Percentiles rank a stretch among this genome's conserved stretches.
phyloP scores from a whole-genome alignment of 2,113 vertebrate species.

The Elephantulus edwardii region DNA sequence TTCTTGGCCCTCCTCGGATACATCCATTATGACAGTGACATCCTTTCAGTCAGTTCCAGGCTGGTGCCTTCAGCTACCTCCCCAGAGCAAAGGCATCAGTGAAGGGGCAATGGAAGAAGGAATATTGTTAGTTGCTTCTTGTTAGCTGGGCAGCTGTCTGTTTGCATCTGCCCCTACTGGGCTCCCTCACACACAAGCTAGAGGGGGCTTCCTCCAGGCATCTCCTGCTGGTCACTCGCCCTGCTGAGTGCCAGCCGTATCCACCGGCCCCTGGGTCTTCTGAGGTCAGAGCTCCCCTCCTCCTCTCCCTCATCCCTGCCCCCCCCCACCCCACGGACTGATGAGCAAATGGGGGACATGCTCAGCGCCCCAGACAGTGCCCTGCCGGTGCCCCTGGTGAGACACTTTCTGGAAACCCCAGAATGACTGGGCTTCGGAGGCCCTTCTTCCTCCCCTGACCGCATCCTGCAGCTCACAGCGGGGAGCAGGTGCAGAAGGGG shows the following conservation, averaged over 20 bases:
- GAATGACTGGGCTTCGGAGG: neutral
- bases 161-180: neutral
- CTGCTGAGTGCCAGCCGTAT: accelerated
- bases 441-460: conserved; percentile 53
- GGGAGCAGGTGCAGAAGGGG: neutral
- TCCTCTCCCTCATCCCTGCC: neutral
- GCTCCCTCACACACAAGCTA: neutral
- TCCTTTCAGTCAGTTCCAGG: too few species aligned
- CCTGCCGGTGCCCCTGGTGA: neutral
- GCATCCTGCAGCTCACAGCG: conserved; percentile 34
- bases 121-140: too few species aligned
- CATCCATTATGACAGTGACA: too few species aligned
- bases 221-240: too few species aligned
- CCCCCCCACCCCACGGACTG: neutral
- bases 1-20: too few species aligned
- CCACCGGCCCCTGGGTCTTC: neutral
- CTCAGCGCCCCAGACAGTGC: conserved; percentile 30
- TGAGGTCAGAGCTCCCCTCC: neutral
- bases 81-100: too few species aligned
- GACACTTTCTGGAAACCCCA: conserved; percentile 51
- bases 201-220: neutral
- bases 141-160: too few species aligned
- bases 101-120: too few species aligned
- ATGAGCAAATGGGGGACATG: neutral
- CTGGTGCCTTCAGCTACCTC: too few species aligned